Conservation (phyloP, 2,888 invertebrate genomes). For the Diachrysia chrysitis region DNA sequence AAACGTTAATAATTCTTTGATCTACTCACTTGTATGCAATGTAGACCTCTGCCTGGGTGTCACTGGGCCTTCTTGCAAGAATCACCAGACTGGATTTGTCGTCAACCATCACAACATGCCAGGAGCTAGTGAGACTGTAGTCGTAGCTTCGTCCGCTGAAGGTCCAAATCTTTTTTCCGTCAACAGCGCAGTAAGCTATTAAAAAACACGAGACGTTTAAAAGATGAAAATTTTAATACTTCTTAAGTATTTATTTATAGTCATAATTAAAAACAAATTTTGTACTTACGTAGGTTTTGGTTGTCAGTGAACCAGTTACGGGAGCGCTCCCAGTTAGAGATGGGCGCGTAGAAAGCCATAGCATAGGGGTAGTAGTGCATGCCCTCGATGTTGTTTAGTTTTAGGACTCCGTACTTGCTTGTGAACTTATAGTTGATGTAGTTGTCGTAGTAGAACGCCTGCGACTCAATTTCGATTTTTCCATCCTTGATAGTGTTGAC, state of each 20-base stretch:
- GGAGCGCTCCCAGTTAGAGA: conserved; percentile 62
- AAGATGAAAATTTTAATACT: not conserved
- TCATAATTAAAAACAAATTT: not conserved
- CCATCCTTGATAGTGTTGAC: conserved; percentile 76
- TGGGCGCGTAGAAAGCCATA: conserved; percentile 76
- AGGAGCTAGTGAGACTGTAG: conserved; percentile 85
- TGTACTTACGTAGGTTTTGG: conserved; percentile 89
- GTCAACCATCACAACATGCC: conserved; percentile 90
- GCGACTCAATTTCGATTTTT: conserved; percentile 83
- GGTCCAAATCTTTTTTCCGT: conserved; percentile 88
- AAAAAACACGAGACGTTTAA: not conserved
- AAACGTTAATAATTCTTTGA: too few relatives aligned
- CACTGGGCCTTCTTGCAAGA: conserved; percentile 72
- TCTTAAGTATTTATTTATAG: too few relatives aligned
- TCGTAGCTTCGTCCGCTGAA: conserved; percentile 91
- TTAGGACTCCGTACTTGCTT: conserved; percentile 81
- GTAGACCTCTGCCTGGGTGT: conserved; percentile 77
- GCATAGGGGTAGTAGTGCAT: conserved; percentile 23
- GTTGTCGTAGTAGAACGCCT: conserved; percentile 80
- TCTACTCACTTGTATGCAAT: conserved; percentile 80
- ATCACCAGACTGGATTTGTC: conserved; percentile 78
- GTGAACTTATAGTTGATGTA: conserved; percentile 82
- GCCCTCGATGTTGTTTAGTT: conserved; percentile 66
- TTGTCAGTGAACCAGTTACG: conserved; percentile 73
- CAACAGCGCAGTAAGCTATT: conserved; percentile 90